phyloP scores from a whole-genome alignment of 1,140 invertebrate species.

The Thaumatotibia leucotreta region DNA sequence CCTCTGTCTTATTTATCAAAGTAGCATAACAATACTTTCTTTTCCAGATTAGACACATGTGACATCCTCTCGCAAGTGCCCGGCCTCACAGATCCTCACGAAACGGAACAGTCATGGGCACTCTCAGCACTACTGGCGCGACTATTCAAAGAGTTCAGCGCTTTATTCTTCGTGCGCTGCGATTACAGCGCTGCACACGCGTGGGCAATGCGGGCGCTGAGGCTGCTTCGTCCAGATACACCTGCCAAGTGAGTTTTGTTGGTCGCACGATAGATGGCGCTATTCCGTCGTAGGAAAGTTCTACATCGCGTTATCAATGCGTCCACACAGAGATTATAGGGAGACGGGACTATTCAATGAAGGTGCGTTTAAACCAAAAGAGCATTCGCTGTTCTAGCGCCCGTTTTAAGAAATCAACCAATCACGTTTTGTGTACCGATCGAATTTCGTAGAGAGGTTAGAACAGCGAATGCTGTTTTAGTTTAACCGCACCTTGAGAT shows the following conservation, averaged over 20 bases:
- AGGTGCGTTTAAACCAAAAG: too few species aligned
- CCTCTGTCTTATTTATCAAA: too few species aligned
- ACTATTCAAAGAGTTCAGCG: constrained; percentile 87
- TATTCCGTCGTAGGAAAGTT: not conserved
- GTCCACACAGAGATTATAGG: too few species aligned
- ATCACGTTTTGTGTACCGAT: too few species aligned
- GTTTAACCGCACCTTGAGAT: too few species aligned
- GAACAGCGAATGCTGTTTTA: too few species aligned
- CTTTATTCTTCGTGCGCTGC: constrained; percentile 87
- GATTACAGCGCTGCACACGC: constrained; percentile 86
- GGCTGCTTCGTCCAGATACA: constrained; percentile 79
- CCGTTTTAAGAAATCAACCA: too few species aligned
- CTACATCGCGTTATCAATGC: not conserved
- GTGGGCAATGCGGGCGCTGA: constrained; percentile 86
- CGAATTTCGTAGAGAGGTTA: too few species aligned
- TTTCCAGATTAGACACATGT: constrained; percentile 16
- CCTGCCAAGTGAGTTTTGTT: constrained; percentile 75
- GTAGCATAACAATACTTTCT: not conserved
- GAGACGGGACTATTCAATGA: too few species aligned
- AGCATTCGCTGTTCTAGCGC: too few species aligned
- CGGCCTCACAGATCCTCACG: constrained; percentile 14
- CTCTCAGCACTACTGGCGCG: constrained; percentile 77
- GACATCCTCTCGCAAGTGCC: not conserved
- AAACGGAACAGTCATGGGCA: constrained; percentile 19
- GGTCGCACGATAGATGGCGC: not conserved